A percentile compares a stretch with the other conserved stretches of the same genome.
phyloP scores from a whole-genome alignment of 1,140 invertebrate genomes.

The Propsilocerus akamusi region DNA sequence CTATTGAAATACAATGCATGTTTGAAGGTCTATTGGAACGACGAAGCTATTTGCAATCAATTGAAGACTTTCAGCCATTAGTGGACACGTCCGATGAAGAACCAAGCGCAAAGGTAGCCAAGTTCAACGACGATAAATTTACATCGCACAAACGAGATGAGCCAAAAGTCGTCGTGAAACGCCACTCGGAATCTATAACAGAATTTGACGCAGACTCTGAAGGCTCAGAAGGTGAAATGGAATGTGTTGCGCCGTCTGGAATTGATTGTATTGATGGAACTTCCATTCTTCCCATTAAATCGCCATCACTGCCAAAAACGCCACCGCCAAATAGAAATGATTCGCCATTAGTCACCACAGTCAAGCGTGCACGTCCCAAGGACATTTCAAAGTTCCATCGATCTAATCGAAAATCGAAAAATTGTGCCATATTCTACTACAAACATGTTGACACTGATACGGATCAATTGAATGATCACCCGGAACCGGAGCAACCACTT shows the following conservation, averaged over 20 bases:
- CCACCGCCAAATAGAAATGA: conserved; percentile 12
- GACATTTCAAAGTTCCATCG: conserved; percentile 38
- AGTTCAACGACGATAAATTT: background rate
- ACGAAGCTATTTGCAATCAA: background rate
- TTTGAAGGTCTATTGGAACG: conserved; percentile 40
- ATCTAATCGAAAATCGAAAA: conserved; percentile 55
- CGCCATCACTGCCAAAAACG: conserved; percentile 6
- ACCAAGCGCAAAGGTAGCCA: conserved; percentile 2
- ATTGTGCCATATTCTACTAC: conserved; percentile 65
- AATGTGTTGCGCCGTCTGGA: background rate
- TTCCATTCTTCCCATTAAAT: background rate
- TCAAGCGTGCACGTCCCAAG: conserved; percentile 28
- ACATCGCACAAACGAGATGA: background rate
- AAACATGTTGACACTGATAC: conserved; percentile 69
- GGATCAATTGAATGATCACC: conserved; percentile 26
- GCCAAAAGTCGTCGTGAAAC: too few relatives aligned
- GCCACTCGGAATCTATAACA: too few relatives aligned
- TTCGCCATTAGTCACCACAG: conserved; percentile 24
- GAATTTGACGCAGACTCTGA: conserved; percentile 24
- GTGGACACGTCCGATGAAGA: background rate
- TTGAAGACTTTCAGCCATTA: background rate
- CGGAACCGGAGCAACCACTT: conserved; percentile 22
- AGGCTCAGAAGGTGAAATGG: conserved; percentile 18
- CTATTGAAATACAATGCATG: conserved; percentile 76
- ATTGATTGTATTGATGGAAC: background rate